Base-by-base conservation (phyloP, 2,888 invertebrate species). In the Palloptera scutellata region DNA sequence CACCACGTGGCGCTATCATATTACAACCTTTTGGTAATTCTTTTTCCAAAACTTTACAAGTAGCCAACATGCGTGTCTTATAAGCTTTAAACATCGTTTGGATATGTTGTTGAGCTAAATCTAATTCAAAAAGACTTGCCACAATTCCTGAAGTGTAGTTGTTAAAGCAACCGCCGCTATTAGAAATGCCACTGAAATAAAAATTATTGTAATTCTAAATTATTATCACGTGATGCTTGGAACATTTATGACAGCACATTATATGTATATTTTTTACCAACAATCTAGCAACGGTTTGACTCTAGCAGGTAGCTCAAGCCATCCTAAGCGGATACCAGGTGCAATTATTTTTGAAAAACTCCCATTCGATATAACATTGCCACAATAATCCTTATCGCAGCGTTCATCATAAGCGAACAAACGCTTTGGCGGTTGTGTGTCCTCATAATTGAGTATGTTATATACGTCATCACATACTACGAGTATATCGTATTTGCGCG, bases 401-500 rank as follows among this genome's bases (percentile, higher is more conserved):
- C 79, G 75, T 63, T 81, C 73, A 75, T 90, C 90, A 72, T 87
- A 89, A 4, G 86, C 84, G 66, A 87, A 85, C 1, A 90, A 80
- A 66, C 90, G 85, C 54, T 85, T 85, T 4, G 88, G 88, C 2
- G 85, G 81, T 1, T 74, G 76, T 11, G 75, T 79, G 17, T 80
- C 78, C 45, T 79, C 83, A 73, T 88, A 90, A 70, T 85, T 75
- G 0, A 91, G 81, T 19, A 89, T 83, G 76, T 89, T 90, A 74
- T 91, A 90, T 1, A 91, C 88, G 79, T 90, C 90, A 74, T 91
- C 91, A 74, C 88, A 88, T 1, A 86, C 79, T 13, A 90, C 83
- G 10, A 86, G 75, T 13, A 88, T 77, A 51, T 86, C 82, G 69
- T 85, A 82, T 43, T 86, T 79, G 6, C 86, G 79, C 0, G 87